Base-by-base conservation (phyloP, 2,113 vertebrate species). In the Vimba vimba region DNA sequence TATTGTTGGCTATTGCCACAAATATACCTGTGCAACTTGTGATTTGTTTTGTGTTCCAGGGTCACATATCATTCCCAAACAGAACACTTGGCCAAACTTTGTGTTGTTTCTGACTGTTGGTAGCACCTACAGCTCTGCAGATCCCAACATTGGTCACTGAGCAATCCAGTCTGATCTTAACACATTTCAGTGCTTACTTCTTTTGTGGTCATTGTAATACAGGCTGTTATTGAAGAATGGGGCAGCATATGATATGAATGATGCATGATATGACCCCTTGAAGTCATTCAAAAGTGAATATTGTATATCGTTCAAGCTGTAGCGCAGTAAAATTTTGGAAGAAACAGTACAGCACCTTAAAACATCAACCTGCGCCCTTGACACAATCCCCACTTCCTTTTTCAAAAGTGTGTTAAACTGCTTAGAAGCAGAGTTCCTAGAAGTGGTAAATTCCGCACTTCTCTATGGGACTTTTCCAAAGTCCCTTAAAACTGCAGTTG, bases 201-300 rank as follows among this genome's bases (percentile, higher is more conserved):
- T 59, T 59, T 78, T 57, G 75, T 57, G 13, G 47, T 50, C 75
- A 27, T 52, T 30, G 2, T 55, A 89, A 89, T 64, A 83, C 83
- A 86, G 88, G 83, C 74, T 87, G 84, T 92, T 91, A 90, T 91
- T 90, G 77, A 79, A 62, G 77, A 57, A 17, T 17, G 57, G 57
- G 57, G 33, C 57, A 62, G 33, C 23, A 52, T 55, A 66, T 17
- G 57, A 50, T 57, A 75, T 80, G 30, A 71, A 60, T 47, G 55
- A 66, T 25, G 36, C 47, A 75, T 86, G 79, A 73, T 76, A 30
- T 39, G 75, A 69, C 71, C 68, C 25, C 85, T 81, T 59, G 55
- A 60, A 64, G n/a, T 73, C 62, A 66, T 78, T 79, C 33, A 82
- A 62, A 79, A 82, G 62, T 3, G n/a, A 69, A 69, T 82, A 45